phyloP scores from a whole-genome alignment of 2,113 vertebrate species.

The Caracal caracal region DNA sequence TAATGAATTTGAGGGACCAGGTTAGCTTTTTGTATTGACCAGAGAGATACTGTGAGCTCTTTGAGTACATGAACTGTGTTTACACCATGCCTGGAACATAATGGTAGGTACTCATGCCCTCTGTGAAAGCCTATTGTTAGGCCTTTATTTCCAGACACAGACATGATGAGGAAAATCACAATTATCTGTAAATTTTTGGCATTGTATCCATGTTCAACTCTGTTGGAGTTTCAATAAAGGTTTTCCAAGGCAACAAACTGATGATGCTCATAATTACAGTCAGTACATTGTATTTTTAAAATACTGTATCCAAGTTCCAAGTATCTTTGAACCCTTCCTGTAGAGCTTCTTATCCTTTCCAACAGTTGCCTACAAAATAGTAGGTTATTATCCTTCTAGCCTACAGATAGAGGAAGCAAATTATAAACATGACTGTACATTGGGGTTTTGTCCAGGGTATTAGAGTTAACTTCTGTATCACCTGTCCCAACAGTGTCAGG shows the following conservation, averaged over 20 bases:
- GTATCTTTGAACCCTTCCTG: not conserved
- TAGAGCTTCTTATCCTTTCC: not conserved
- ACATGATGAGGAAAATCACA: not conserved
- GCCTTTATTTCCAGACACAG: not conserved
- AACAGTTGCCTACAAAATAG: not conserved
- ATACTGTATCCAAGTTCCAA: not conserved
- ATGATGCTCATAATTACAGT: constrained; percentile 19
- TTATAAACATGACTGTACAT: not conserved
- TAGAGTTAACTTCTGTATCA: not conserved
- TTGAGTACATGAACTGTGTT: not conserved
- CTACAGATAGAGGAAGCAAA: not conserved
- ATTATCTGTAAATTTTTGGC: not conserved
- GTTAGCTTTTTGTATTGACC: constrained; percentile 18
- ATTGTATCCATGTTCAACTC: not conserved
- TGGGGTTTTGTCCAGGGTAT: not conserved
- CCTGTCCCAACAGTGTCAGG: not conserved
- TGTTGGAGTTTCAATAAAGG: not conserved
- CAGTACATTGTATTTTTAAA: not conserved
- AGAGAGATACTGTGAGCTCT: not conserved
- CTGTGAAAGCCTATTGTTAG: not conserved
- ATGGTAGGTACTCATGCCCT: not conserved
- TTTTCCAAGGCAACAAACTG: not conserved
- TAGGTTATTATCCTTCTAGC: not conserved
- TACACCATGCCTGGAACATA: not conserved
- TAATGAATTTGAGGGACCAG: not conserved